Percentiles rank a stretch among this genome's conserved stretches.
Evolutionary conservation across 2,113 vertebrate species (phyloP).

Genomic region (Cryptotis parvus): DNA sequence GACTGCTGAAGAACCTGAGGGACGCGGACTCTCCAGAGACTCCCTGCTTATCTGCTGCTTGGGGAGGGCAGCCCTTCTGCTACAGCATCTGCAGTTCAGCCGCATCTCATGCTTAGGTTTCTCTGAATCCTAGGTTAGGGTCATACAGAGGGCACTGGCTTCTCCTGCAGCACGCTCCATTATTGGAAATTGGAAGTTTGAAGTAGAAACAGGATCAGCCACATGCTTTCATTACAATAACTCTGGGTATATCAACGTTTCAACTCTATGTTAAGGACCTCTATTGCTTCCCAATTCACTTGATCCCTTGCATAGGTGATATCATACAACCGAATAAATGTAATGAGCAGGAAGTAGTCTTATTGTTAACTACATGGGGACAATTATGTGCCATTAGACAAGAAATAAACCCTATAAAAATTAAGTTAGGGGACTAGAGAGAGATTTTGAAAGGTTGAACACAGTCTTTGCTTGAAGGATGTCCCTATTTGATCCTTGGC

Average conservation of each 20-base stretch:
- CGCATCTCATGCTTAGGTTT: neutral
- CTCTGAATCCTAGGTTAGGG: neutral
- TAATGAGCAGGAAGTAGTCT: neutral
- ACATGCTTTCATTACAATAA: neutral
- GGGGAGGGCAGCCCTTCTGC: neutral
- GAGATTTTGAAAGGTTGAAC: too few relatives aligned
- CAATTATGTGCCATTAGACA: neutral
- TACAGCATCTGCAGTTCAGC: neutral
- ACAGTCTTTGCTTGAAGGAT: too few relatives aligned
- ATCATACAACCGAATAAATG: neutral
- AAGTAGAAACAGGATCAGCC: neutral
- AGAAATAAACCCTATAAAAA: slow-evolving; percentile 34
- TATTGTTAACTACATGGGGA: neutral
- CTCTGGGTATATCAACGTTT: neutral
- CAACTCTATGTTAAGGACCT: neutral
- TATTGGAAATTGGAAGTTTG: neutral
- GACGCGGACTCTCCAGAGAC: neutral
- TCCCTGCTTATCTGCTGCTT: neutral
- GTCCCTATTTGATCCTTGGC: too few relatives aligned
- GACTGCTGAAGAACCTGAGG: neutral
- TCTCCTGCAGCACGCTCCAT: neutral
- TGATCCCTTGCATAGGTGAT: neutral
- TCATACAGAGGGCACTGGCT: neutral
- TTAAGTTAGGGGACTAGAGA: too few relatives aligned
- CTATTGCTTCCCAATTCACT: neutral